These are phyloP conservation scores for Pseudocheirus occidentalis DNA, from an alignment of 2,797 vertebrate genomes.

Conservation along the genomic window DNA sequence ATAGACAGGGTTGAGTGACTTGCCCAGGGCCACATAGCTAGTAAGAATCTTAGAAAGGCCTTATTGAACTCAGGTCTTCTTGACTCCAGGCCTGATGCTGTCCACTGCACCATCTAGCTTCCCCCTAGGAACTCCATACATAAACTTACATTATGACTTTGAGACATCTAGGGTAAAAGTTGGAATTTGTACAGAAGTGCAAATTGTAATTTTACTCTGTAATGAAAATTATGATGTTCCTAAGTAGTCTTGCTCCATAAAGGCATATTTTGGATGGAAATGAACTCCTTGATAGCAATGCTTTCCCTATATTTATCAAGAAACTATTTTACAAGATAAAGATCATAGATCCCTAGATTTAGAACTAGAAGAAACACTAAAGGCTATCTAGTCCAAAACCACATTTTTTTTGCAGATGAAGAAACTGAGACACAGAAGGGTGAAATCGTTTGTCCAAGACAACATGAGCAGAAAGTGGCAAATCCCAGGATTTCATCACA, in stretches of 20 bases:
- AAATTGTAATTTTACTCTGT: background rate
- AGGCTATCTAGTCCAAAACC: no score
- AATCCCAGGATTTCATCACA: background rate
- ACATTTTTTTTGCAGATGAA: no score
- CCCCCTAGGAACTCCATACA: background rate
- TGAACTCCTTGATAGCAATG: background rate
- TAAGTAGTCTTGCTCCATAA: background rate
- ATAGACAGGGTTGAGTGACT: background rate
- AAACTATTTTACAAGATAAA: background rate
- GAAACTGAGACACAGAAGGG: no score
- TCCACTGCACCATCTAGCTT: background rate
- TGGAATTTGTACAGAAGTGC: background rate
- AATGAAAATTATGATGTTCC: no score
- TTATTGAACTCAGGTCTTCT: background rate
- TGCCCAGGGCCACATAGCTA: background rate
- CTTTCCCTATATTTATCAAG: background rate
- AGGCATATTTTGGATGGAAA: background rate
- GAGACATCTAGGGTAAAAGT: background rate
- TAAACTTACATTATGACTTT: background rate
- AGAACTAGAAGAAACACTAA: no score
- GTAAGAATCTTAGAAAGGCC: background rate
- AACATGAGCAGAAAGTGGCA: no score
- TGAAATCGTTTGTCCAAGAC: no score
- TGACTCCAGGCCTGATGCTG: no score
- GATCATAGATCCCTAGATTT: background rate